phyloP scores from a whole-genome alignment of 2,888 invertebrate genomes.

The Drosophila algonquin region DNA sequence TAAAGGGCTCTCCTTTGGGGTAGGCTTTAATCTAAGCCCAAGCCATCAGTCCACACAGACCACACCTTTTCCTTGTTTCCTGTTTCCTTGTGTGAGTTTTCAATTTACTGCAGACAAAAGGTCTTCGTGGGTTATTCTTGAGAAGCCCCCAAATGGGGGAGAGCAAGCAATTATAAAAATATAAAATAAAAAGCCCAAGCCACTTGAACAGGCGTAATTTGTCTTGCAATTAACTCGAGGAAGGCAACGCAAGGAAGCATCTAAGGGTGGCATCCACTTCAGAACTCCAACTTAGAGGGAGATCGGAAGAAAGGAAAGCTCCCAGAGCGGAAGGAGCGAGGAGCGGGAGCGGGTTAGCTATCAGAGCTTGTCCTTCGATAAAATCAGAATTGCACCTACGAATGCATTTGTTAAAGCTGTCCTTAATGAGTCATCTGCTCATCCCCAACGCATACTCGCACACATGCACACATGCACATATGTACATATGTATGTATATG shows the following conservation, averaged over 20 bases:
- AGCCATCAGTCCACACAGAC: background rate
- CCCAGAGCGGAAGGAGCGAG: background rate
- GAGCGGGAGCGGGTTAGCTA: background rate
- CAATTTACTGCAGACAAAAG: constrained; percentile 1
- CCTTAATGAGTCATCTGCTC: constrained; percentile 37
- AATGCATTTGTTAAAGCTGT: background rate
- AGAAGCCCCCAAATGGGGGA: constrained; percentile 29
- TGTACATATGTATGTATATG: no score
- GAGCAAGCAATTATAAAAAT: constrained; percentile 58
- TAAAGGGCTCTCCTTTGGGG: background rate
- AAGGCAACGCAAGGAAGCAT: constrained; percentile 43
- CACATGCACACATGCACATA: no score
- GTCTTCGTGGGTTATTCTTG: constrained; percentile 5
- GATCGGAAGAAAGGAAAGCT: background rate
- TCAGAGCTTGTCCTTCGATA: background rate
- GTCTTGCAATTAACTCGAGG: constrained; percentile 63
- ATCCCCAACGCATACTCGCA: constrained; percentile 15
- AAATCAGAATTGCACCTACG: constrained; percentile 3
- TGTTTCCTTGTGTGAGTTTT: background rate
- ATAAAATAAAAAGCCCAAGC: constrained; percentile 57
- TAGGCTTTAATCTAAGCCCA: background rate
- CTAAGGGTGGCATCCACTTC: constrained; percentile 31
- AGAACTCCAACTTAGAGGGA: constrained; percentile 3
- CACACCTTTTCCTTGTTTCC: background rate
- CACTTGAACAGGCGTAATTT: constrained; percentile 68